Evolutionary conservation across 2,113 vertebrate species (phyloP).

Genomic region (Protobothrops mucrosquamatus): DNA sequence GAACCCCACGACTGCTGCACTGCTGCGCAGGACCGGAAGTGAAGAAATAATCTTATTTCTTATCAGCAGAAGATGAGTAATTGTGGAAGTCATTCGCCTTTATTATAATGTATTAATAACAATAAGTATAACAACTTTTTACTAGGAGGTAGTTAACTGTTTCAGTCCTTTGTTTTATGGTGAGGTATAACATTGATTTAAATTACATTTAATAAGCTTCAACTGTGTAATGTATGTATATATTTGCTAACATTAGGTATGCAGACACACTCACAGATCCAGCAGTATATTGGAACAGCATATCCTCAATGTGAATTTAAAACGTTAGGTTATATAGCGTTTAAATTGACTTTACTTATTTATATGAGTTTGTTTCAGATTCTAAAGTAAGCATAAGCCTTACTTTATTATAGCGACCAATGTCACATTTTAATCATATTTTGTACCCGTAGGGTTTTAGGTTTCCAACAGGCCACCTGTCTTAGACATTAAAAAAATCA

Average conservation of each 20-base stretch:
- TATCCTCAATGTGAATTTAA: conserved; percentile 69
- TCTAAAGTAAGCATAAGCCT: conserved; percentile 71
- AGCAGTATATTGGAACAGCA: conserved; percentile 59
- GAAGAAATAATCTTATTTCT: not conserved
- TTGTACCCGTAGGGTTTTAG: conserved; percentile 82
- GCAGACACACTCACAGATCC: conserved; percentile 6
- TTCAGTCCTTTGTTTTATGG: conserved; percentile 64
- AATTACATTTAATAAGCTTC: conserved; percentile 48
- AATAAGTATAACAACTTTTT: conserved; percentile 45
- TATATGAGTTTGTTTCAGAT: conserved; percentile 70
- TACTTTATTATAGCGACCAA: conserved; percentile 74
- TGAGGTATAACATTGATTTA: conserved; percentile 57
- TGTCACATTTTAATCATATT: conserved; percentile 88
- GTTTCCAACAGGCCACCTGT: conserved; percentile 86
- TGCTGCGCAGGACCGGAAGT: too few species aligned
- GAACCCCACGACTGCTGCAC: too few species aligned
- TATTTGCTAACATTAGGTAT: conserved; percentile 33
- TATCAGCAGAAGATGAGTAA: not conserved
- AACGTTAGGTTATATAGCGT: conserved; percentile 62
- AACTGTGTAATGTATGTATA: not conserved
- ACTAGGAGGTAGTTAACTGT: conserved; percentile 45
- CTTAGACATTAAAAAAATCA: conserved; percentile 82
- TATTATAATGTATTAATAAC: conserved; percentile 63
- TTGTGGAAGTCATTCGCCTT: conserved; percentile 45
- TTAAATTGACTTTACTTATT: conserved; percentile 71